A percentile compares a stretch with the other conserved stretches of the same genome.
Evolutionary conservation across 2,797 vertebrate species (phyloP).

Genomic region (Cyprinella venusta): DNA sequence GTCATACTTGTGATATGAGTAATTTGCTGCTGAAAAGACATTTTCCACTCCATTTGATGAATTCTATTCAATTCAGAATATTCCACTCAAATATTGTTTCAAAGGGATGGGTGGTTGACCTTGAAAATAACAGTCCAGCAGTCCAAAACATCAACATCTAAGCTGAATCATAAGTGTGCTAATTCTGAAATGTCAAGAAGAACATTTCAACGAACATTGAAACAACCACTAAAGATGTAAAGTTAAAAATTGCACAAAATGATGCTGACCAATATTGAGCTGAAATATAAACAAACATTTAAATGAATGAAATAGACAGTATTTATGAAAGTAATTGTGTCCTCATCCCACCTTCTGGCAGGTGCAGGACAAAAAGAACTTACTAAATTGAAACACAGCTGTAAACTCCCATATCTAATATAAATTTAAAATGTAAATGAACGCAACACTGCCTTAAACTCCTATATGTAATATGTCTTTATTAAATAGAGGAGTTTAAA

Average conservation of each 20-base stretch:
- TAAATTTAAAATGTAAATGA: too few relatives aligned
- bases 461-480: too few relatives aligned
- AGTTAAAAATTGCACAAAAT: not conserved
- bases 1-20: not conserved
- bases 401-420: too few relatives aligned
- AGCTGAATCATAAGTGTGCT: not conserved
- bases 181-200: not conserved
- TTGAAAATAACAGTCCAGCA: not conserved
- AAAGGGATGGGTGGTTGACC: not conserved
- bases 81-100: not conserved
- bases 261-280: not conserved
- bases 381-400: too few relatives aligned
- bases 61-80: not conserved
- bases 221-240: not conserved
- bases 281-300: not conserved
- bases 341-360: too few relatives aligned
- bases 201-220: not conserved
- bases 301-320: not conserved
- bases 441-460: too few relatives aligned
- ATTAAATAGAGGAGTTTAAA: too few relatives aligned
- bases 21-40: not conserved
- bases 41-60: not conserved
- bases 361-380: too few relatives aligned
- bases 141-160: not conserved
- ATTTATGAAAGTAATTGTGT: too few relatives aligned